phyloP scores from a whole-genome alignment of 1,140 invertebrate species.

The Ruditapes philippinarum region DNA sequence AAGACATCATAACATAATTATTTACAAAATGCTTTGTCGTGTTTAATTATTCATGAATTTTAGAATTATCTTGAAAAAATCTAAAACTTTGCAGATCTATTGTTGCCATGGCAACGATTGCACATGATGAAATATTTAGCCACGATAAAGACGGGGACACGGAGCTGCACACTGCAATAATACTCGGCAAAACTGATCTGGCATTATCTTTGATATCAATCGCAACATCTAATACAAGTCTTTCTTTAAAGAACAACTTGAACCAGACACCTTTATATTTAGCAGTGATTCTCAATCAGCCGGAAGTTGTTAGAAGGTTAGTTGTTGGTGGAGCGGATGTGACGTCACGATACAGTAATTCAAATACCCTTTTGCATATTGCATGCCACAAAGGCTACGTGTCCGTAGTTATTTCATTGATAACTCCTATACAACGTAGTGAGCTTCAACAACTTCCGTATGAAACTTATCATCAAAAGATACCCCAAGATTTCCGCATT shows the following conservation, averaged over 20 bases:
- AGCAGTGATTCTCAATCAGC: conserved; percentile 90
- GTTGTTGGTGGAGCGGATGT: conserved; percentile 90
- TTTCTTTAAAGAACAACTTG: conserved; percentile 72
- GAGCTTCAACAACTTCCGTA: neutral
- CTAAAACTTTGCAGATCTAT: too few relatives aligned
- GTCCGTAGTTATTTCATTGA: conserved; percentile 86
- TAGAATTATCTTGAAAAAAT: too few relatives aligned
- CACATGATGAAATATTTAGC: neutral
- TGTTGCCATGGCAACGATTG: too few relatives aligned
- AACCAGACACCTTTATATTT: conserved; percentile 90
- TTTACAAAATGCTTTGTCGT: too few relatives aligned
- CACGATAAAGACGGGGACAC: conserved; percentile 58
- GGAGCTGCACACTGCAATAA: conserved; percentile 75
- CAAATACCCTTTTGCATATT: conserved; percentile 79
- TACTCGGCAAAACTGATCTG: conserved; percentile 61
- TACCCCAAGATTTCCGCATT: neutral
- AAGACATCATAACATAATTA: too few relatives aligned
- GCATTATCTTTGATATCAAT: conserved; percentile 66
- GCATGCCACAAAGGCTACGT: conserved; percentile 89
- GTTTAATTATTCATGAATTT: too few relatives aligned
- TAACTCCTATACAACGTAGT: neutral
- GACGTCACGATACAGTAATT: conserved; percentile 69
- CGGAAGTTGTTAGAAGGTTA: conserved; percentile 89
- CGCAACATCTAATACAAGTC: conserved; percentile 24
- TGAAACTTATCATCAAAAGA: neutral